Evolutionary conservation across 2,888 invertebrate genomes (phyloP).

Genomic region (Drosophila leonis): DNA sequence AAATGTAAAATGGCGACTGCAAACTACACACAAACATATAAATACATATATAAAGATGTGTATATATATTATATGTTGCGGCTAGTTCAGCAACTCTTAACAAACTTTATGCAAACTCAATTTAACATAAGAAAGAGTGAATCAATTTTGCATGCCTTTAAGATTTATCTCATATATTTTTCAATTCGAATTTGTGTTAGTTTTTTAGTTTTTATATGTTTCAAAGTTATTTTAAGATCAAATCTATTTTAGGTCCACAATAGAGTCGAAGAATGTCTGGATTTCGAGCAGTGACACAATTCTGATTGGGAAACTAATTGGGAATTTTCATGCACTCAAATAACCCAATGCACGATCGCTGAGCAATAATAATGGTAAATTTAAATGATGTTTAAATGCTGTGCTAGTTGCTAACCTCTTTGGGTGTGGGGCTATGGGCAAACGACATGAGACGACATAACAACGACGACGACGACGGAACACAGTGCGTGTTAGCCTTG

Average conservation of each 20-base stretch:
- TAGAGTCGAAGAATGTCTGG: neutral
- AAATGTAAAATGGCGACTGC: slow-evolving; percentile 9
- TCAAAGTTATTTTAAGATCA: neutral
- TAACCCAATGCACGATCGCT: neutral
- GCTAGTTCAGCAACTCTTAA: neutral
- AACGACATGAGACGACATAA: slow-evolving; percentile 27
- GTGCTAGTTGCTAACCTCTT: slow-evolving; percentile 16
- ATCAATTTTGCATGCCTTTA: neutral
- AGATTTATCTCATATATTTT: too few species aligned
- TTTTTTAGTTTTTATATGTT: too few species aligned
- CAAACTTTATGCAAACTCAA: neutral
- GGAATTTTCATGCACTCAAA: neutral
- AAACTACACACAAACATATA: neutral
- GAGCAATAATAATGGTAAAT: neutral
- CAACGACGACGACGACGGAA: slow-evolving; percentile 18
- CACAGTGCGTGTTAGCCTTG: slow-evolving; percentile 69
- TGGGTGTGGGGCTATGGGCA: neutral
- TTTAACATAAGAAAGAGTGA: neutral
- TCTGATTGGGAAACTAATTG: neutral
- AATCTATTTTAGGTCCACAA: neutral
- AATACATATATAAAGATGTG: neutral
- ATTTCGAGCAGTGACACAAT: neutral
- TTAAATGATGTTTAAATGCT: neutral
- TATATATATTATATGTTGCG: neutral
- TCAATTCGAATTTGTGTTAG: too few species aligned